A percentile compares a stretch with the other conserved stretches of the same genome.
These are phyloP conservation scores for Oreonectes daqikongensis DNA, from an alignment of 2,797 vertebrate species.

Conservation along the genomic window DNA sequence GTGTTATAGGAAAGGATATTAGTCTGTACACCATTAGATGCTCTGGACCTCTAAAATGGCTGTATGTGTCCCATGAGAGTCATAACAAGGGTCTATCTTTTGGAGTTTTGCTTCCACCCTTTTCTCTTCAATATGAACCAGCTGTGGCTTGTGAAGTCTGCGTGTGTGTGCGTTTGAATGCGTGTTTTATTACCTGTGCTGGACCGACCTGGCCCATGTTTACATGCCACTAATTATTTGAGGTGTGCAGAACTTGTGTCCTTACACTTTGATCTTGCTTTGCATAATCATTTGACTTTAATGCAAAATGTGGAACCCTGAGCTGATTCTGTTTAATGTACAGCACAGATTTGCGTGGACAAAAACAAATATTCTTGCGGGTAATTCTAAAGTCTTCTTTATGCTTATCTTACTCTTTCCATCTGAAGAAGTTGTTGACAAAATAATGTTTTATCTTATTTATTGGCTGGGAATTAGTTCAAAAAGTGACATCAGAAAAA, in stretches of 20 bases:
- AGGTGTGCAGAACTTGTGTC: constrained; percentile 7
- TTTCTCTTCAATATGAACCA: constrained; percentile 57
- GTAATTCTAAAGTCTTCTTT: too few relatives aligned
- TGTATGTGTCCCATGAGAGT: constrained; percentile 46
- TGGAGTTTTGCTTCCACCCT: constrained; percentile 20
- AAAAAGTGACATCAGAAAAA: too few relatives aligned
- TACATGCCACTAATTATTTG: background rate
- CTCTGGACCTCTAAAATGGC: constrained; percentile 34
- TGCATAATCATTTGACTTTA: constrained; percentile 10
- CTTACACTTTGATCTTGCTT: constrained; percentile 11
- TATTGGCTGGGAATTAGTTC: too few relatives aligned
- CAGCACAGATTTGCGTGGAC: background rate
- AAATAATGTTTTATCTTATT: too few relatives aligned
- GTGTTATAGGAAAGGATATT: constrained; percentile 10
- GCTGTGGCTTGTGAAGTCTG: constrained; percentile 51
- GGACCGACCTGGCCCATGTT: background rate
- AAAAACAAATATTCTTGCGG: background rate
- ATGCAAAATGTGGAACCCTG: background rate
- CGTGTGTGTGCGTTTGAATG: constrained; percentile 3
- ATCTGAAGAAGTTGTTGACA: too few relatives aligned
- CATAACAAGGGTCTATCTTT: constrained; percentile 47
- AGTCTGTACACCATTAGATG: constrained; percentile 51
- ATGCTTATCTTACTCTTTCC: too few relatives aligned
- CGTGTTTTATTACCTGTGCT: constrained; percentile 19
- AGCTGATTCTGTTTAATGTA: background rate